A percentile compares a stretch with the other conserved stretches of the same genome.
Conservation (phyloP, 2,113 vertebrate genomes). For the Brachionichthys hirsutus region DNA sequence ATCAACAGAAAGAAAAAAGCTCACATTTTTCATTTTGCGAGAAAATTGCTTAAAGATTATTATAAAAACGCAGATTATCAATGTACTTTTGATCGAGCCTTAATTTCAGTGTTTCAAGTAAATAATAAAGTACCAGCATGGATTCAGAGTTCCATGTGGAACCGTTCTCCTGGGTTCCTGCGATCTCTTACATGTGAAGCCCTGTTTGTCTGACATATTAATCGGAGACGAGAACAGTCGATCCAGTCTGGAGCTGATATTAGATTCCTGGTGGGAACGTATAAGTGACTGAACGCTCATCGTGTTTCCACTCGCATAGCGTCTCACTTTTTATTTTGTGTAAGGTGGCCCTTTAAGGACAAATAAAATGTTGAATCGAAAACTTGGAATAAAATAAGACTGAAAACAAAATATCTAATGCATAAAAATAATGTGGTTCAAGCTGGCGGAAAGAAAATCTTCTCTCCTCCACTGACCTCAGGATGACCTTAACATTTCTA, state of each 20-base stretch:
- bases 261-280: conserved; percentile 58
- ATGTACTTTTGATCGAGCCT: no score
- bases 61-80: no score
- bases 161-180: neutral
- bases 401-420: neutral
- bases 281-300: conserved; percentile 75
- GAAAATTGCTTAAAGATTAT: no score
- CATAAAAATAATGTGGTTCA: neutral
- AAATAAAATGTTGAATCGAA: no score
- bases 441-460: neutral
- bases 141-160: neutral
- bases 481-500: conserved; percentile 62
- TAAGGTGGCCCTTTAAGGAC: no score
- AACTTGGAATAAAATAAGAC: no score
- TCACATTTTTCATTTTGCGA: no score
- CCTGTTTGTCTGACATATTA: conserved; percentile 48
- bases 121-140: neutral
- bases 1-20: no score
- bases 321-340: no score
- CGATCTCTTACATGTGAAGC: conserved; percentile 6
- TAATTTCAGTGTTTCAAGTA: no score
- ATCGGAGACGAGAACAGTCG: conserved; percentile 54
- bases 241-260: conserved; percentile 68
- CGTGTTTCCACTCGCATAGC: no score
- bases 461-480: conserved; percentile 50